Conservation (phyloP, 2,113 vertebrate species). For the Leptocoma aspasia region DNA sequence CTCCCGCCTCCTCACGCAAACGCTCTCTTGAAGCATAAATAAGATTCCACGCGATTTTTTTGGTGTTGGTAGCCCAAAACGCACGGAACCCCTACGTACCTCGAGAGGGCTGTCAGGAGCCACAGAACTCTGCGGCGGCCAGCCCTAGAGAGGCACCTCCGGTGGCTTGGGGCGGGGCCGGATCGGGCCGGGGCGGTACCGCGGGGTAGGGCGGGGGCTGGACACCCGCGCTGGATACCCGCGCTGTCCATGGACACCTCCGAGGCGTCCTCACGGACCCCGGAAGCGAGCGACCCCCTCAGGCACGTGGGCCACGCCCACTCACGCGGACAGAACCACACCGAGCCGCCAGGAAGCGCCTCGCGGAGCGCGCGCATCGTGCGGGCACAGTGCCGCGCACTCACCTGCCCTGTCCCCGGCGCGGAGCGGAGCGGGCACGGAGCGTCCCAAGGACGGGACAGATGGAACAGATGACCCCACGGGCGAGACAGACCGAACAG, state of each 20-base stretch:
- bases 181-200: not conserved
- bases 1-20: not conserved
- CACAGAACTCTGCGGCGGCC: fast-evolving
- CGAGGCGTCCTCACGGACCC: not conserved
- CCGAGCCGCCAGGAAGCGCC: not conserved
- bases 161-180: fast-evolving
- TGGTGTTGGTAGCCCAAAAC: fast-evolving
- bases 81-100: fast-evolving
- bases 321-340: not conserved
- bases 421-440: not conserved
- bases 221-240: no score
- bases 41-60: fast-evolving
- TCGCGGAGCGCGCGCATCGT: not conserved
- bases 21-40: fast-evolving
- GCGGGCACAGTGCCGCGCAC: not conserved
- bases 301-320: not conserved
- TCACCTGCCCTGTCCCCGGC: not conserved
- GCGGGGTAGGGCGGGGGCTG: not conserved
- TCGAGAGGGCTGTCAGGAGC: fast-evolving
- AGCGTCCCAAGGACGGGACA: not conserved
- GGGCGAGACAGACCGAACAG: not conserved
- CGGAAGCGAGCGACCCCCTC: not conserved
- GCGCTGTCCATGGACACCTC: not conserved
- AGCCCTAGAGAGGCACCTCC: no score
- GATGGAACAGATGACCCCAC: not conserved